Evolutionary conservation across 2,797 vertebrate species (phyloP).

Genomic region (Muscicapa striata): DNA sequence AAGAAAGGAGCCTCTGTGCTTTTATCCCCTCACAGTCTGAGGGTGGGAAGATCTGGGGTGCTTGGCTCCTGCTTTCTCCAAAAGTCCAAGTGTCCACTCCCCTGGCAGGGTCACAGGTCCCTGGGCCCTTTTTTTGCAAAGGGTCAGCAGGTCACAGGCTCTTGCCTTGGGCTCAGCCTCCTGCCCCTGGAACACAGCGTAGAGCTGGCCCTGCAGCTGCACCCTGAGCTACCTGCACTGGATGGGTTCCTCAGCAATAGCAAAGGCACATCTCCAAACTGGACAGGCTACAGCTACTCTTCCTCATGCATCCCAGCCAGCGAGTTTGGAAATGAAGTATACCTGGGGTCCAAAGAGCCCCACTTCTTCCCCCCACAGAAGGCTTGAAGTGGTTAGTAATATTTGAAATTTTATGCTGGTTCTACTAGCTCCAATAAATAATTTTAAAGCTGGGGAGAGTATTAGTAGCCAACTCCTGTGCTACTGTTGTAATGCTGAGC

Average conservation of each 20-base stretch:
- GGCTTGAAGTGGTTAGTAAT: background rate
- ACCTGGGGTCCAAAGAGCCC: background rate
- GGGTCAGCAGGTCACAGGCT: rapidly evolving
- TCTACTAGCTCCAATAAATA: background rate
- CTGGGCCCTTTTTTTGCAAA: background rate
- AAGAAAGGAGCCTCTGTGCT: background rate
- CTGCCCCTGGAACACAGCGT: background rate
- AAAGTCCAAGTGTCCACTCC: rapidly evolving
- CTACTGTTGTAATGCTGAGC: background rate
- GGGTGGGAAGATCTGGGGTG: background rate
- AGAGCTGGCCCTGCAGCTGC: background rate
- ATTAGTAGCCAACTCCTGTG: background rate
- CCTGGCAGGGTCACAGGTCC: background rate
- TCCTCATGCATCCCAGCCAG: background rate
- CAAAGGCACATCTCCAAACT: background rate
- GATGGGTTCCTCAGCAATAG: background rate
- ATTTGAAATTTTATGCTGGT: background rate
- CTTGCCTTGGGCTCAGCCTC: background rate
- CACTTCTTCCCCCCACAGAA: background rate
- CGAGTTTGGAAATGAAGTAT: background rate
- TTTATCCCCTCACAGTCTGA: background rate
- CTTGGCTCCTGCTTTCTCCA: rapidly evolving
- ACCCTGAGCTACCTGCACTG: background rate
- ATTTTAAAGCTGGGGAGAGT: background rate
- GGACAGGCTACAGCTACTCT: background rate